Conservation (phyloP, 2,797 vertebrate species). For the Bovichtus diacanthus region DNA sequence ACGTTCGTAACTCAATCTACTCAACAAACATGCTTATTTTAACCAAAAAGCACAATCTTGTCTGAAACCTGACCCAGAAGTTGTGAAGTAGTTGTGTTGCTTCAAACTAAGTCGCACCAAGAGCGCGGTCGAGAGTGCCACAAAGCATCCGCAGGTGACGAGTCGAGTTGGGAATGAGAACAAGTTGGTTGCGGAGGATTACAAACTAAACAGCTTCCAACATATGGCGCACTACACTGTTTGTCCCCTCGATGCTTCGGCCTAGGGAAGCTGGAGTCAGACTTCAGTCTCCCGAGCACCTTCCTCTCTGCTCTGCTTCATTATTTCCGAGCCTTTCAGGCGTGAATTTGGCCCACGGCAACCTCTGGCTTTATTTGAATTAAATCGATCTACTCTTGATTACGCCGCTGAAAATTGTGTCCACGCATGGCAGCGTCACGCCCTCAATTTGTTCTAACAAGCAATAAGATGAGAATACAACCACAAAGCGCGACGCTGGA, state of each 20-base stretch:
- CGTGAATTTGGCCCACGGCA: conserved; percentile 48
- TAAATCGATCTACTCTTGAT: conserved; percentile 71
- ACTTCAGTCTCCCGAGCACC: conserved; percentile 20
- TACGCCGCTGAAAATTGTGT: conserved; percentile 54
- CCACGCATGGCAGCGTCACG: conserved; percentile 59
- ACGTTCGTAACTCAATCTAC: too few species aligned
- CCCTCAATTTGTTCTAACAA: conserved; percentile 73
- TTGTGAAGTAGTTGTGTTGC: too few species aligned
- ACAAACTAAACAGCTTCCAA: not conserved
- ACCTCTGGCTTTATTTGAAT: conserved; percentile 62
- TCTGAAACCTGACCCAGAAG: too few species aligned
- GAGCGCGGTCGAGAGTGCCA: too few species aligned
- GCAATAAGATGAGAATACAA: conserved; percentile 52
- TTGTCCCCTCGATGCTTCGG: not conserved
- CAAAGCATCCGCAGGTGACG: too few species aligned
- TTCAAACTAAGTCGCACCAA: too few species aligned
- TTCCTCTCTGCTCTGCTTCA: conserved; percentile 41
- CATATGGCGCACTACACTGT: not conserved
- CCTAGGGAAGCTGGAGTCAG: conserved; percentile 7
- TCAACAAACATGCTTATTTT: too few species aligned
- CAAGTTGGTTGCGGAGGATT: not conserved
- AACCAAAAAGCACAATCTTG: too few species aligned
- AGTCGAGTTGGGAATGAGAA: too few species aligned
- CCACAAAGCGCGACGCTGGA: conserved; percentile 1
- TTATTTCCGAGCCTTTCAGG: conserved; percentile 57